These are phyloP conservation scores for Brachyhypopomus gauderio DNA, from an alignment of 2,113 vertebrate species.

Conservation along the genomic window DNA sequence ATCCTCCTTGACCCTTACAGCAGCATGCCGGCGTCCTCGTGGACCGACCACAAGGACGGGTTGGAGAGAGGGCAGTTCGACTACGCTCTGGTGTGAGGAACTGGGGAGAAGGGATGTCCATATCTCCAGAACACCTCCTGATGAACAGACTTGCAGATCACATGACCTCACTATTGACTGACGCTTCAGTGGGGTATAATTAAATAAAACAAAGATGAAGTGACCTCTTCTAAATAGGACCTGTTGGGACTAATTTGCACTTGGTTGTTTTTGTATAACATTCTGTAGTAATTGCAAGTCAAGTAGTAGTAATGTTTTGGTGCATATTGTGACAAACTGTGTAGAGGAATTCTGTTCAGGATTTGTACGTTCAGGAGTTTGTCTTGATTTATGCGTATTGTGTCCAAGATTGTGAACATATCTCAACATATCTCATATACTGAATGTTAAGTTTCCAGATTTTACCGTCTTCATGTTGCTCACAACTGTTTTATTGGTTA, in stretches of 20 bases:
- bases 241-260: not conserved
- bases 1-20: slow-evolving; percentile 95
- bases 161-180: not conserved
- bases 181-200: not conserved
- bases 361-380: too few relatives aligned
- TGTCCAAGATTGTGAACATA: not conserved
- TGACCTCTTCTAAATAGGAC: not conserved
- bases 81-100: slow-evolving; percentile 81
- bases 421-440: not conserved
- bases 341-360: too few relatives aligned
- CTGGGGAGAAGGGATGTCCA: too few relatives aligned
- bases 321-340: too few relatives aligned
- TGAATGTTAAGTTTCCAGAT: not conserved
- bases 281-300: not conserved
- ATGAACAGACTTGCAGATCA: too few relatives aligned
- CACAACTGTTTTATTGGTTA: not conserved
- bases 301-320: not conserved
- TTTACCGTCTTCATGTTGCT: slow-evolving; percentile 5
- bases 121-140: too few relatives aligned
- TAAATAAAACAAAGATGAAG: not conserved
- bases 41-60: slow-evolving; percentile 90
- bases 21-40: slow-evolving; percentile 91
- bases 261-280: not conserved
- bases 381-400: not conserved
- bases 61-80: slow-evolving; percentile 91